Evolutionary conservation across 53 echinoderm and acorn worm species (phyloP).

Genomic region (Patiria pectinifera): DNA sequence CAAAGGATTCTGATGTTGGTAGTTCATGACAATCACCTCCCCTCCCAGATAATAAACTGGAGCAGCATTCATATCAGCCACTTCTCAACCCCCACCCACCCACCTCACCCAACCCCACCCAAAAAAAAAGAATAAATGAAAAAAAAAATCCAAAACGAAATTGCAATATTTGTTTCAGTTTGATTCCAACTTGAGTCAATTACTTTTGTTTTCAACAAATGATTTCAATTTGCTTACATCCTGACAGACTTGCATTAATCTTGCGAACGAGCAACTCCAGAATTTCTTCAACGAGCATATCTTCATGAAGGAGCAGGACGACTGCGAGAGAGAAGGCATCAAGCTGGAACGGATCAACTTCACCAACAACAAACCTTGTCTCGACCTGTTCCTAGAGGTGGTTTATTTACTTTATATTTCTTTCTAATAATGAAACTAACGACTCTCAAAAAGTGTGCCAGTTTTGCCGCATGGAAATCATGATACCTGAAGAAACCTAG

Average conservation of each 20-base stretch:
- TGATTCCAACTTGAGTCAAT: not conserved
- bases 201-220: not conserved
- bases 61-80: too few relatives aligned
- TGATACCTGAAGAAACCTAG: too few relatives aligned
- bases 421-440: too few relatives aligned
- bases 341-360: constrained; percentile 75
- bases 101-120: too few relatives aligned
- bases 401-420: too few relatives aligned
- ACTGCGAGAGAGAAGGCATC: constrained; percentile 91
- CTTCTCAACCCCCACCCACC: too few relatives aligned
- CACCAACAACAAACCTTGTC: constrained; percentile 89
- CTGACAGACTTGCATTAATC: constrained; percentile 93
- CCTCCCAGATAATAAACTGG: too few relatives aligned
- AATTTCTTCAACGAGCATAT: constrained; percentile 97
- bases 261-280: constrained; percentile 98
- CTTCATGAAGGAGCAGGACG: constrained; percentile 89
- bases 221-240: not conserved
- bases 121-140: not conserved
- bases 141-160: too few relatives aligned
- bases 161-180: not conserved
- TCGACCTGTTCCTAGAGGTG: constrained; percentile 93
- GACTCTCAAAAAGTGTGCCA: too few relatives aligned
- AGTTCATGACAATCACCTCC: too few relatives aligned
- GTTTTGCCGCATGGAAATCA: too few relatives aligned
- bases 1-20: too few relatives aligned